These are phyloP conservation scores for Griposia aprilina DNA, from an alignment of 2,888 invertebrate species.

Conservation along the genomic window DNA sequence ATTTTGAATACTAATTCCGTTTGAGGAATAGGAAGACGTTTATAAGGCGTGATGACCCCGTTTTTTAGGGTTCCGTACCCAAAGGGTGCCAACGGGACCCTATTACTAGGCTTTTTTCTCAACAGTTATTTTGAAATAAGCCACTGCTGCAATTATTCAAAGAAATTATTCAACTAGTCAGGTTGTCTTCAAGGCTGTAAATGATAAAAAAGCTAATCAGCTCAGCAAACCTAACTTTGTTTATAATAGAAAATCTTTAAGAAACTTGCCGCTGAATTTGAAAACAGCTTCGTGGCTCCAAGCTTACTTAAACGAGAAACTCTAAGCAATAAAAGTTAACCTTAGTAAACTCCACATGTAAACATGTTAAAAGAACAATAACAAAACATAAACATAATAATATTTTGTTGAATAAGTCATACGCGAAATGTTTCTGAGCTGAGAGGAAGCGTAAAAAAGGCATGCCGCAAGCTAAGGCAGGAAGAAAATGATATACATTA, in stretches of 20 bases:
- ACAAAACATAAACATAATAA: conserved; percentile 42
- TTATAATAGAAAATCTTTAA: background rate
- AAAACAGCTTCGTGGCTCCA: background rate
- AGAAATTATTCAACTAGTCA: background rate
- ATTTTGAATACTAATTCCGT: conserved; percentile 52
- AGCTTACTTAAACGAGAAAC: conserved; percentile 28
- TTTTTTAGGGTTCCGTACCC: background rate
- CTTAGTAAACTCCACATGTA: conserved; percentile 35
- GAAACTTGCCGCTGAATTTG: too few relatives aligned
- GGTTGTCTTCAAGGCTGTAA: background rate
- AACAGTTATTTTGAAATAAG: background rate
- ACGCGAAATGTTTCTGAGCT: conserved; percentile 49
- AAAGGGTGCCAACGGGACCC: too few relatives aligned
- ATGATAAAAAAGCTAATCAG: background rate
- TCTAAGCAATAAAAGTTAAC: conserved; percentile 38
- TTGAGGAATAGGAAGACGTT: conserved; percentile 6
- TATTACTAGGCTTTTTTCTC: background rate
- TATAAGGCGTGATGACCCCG: conserved; percentile 25
- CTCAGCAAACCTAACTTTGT: background rate
- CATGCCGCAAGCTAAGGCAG: conserved; percentile 73
- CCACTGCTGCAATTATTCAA: background rate
- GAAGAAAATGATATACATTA: conserved; percentile 85
- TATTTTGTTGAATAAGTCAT: conserved; percentile 53
- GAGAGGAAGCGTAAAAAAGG: conserved; percentile 77
- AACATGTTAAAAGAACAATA: conserved; percentile 40